Evolutionary conservation across 2,888 invertebrate species (phyloP).

Genomic region (Netelia fuscicornis): DNA sequence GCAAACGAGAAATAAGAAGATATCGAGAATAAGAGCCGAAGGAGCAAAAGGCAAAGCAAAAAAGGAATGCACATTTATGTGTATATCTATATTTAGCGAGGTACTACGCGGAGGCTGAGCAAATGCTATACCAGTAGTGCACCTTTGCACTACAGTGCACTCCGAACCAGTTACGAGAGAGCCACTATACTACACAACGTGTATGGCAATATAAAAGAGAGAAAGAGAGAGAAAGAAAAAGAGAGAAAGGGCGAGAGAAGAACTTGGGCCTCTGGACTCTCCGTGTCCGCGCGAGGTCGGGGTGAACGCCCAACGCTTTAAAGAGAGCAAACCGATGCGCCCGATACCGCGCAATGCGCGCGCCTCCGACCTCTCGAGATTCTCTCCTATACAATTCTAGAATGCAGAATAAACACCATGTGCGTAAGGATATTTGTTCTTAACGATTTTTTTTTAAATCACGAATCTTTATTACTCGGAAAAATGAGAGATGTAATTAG

Average conservation of each 20-base stretch:
- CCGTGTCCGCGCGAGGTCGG: conserved; percentile 79
- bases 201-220: conserved; percentile 20
- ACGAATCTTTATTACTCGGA: too few relatives aligned
- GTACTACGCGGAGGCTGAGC: conserved; percentile 54
- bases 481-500: too few relatives aligned
- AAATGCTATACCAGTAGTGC: conserved; percentile 79
- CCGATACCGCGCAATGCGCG: conserved; percentile 70
- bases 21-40: conserved; percentile 48
- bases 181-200: conserved; percentile 28
- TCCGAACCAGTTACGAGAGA: conserved; percentile 82
- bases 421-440: not conserved
- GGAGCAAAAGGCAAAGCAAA: conserved; percentile 14
- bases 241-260: conserved; percentile 29
- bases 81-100: conserved; percentile 53
- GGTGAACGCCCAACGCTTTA: conserved; percentile 84
- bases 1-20: conserved; percentile 33
- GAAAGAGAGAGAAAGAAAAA: conserved; percentile 73
- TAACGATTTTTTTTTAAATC: not conserved
- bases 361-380: conserved; percentile 75
- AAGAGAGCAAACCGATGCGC: conserved; percentile 83
- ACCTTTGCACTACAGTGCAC: conserved; percentile 80
- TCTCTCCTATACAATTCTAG: conserved; percentile 53
- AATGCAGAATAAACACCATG: conserved; percentile 68
- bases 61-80: conserved; percentile 15
- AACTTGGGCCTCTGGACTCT: conserved; percentile 44